Conservation (phyloP, 2,888 invertebrate genomes). For the Cryptophagus acutangulus region DNA sequence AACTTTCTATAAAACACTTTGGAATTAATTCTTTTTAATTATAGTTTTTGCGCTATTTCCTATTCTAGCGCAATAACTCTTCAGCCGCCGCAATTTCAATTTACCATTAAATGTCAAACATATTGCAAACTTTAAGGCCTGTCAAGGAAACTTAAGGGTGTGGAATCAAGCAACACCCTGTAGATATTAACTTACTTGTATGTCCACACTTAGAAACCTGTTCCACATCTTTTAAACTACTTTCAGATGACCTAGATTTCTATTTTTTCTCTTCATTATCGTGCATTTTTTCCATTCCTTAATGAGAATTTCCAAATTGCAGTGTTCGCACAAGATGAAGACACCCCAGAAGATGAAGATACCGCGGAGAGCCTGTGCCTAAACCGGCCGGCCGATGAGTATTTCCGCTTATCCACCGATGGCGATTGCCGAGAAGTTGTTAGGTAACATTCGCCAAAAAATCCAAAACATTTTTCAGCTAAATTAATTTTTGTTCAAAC, state of each 20-base stretch:
- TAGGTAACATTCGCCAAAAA: too few species aligned
- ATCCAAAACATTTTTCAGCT: background rate
- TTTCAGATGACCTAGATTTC: slow-evolving; percentile 36
- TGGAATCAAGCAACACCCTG: slow-evolving; percentile 8
- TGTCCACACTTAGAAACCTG: slow-evolving; percentile 34
- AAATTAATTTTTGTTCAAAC: slow-evolving; percentile 5
- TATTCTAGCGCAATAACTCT: too few species aligned
- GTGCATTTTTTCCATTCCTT: slow-evolving; percentile 12
- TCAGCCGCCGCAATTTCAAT: too few species aligned
- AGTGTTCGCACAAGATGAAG: slow-evolving; percentile 63
- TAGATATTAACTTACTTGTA: background rate
- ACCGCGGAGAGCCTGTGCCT: slow-evolving; percentile 80
- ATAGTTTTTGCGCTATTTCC: too few species aligned
- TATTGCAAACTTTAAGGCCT: slow-evolving; percentile 3
- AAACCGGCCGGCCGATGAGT: slow-evolving; percentile 84
- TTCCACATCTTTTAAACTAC: slow-evolving; percentile 28
- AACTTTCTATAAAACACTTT: slow-evolving; percentile 6
- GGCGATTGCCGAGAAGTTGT: slow-evolving; percentile 91
- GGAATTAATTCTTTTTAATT: too few species aligned
- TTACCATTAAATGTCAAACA: too few species aligned
- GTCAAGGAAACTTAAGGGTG: slow-evolving; percentile 14
- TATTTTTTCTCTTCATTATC: slow-evolving; percentile 17
- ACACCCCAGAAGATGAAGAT: slow-evolving; percentile 53
- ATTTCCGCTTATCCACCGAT: slow-evolving; percentile 78
- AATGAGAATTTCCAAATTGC: slow-evolving; percentile 24